Base-by-base conservation (phyloP, 1,140 invertebrate genomes). In the Apis laboriosa region DNA sequence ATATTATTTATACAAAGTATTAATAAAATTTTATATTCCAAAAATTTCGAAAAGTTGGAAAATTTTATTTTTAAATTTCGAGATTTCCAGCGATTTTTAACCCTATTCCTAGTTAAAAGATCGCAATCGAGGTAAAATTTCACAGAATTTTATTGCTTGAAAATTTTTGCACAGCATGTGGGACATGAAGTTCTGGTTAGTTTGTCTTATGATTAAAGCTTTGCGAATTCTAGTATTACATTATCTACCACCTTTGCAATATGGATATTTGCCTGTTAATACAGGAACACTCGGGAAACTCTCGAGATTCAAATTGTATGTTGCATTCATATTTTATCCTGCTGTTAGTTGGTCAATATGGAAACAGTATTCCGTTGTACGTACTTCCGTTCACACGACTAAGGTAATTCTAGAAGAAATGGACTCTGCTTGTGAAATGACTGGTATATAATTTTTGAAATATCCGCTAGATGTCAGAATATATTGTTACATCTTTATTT, bases 261-360 rank as follows among this genome's bases (percentile, higher is more conserved):
- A 63, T 63, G 55, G 15, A 43, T 43, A 43, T 43, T 43, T 43
- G 34, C 34, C 34, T n/a, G 60, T 66, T 63, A 72, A 87, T 84
- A 82, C 75, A 67, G 70, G 81, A 84, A 84, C 77, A 81, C 60
- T 81, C 63, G 80, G 53, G 55, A 80, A 87, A 68, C 81, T 34
- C 72, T 71, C 49, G 61, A 63, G 73, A 8, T 79, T 55, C 43
- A 63, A 75, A 73, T 72, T 56, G 71, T 56, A 66, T 49, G 21
- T 63, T 64, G n/a, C 63, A 63, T 77, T 17, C 34, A n/a, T 53
- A 56, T 24, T 80, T 55, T 34, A 53, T 34, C 58, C 24, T 68
- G 74, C 58, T 78, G 53, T 84, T 83, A 83, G 68, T 19, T 56
- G 63, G 70, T 56, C 72, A 24, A 21, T 60, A 61, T 24, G 68